Evolutionary conservation across 1,140 invertebrate genomes (phyloP).

Genomic region (Aporrectodea caliginosa): DNA sequence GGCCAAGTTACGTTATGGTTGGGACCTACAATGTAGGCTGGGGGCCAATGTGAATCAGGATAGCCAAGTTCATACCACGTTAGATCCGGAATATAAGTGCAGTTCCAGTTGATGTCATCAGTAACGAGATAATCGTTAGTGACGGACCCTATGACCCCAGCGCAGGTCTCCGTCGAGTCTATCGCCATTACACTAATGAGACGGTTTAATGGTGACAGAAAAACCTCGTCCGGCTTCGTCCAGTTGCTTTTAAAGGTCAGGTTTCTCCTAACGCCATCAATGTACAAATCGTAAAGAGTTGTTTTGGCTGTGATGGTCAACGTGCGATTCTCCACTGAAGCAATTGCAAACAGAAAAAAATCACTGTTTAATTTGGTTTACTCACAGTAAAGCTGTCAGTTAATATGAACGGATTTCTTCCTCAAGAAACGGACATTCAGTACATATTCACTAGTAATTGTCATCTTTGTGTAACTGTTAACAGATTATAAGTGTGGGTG

Average conservation of each 20-base stretch:
- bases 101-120: not conserved
- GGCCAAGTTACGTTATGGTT: not conserved
- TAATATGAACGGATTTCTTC: no score
- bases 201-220: not conserved
- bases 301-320: not conserved
- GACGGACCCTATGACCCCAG: not conserved
- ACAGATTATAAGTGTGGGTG: no score
- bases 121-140: not conserved
- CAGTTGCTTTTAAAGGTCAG: not conserved
- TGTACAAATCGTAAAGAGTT: not conserved
- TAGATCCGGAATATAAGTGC: no score
- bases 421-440: no score
- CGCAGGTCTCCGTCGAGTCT: not conserved
- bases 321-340: not conserved
- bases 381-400: no score
- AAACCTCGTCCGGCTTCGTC: not conserved
- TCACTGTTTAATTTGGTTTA: no score
- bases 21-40: not conserved
- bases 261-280: not conserved
- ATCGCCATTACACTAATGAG: not conserved
- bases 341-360: no score
- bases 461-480: no score
- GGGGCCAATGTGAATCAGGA: not conserved
- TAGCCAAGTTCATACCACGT: not conserved
- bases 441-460: no score